A percentile compares a stretch with the other conserved stretches of the same genome.
phyloP scores from a whole-genome alignment of 2,888 invertebrate genomes.

The Cordilura impudica region DNA sequence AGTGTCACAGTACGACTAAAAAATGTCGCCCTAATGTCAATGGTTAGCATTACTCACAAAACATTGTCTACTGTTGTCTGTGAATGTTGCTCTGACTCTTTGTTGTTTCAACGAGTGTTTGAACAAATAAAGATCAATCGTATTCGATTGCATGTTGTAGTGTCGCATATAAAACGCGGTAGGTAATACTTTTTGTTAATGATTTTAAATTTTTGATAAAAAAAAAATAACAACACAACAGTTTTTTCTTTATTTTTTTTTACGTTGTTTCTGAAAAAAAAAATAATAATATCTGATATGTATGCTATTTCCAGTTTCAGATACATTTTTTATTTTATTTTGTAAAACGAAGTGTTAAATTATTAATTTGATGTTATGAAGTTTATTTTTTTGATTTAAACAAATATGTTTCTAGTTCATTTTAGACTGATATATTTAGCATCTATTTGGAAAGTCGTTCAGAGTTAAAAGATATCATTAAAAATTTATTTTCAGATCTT shows the following conservation, averaged over 20 bases:
- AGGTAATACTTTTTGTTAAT: conserved; percentile 67
- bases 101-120: conserved; percentile 7
- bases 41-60: conserved; percentile 38
- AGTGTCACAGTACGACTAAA: too few relatives aligned
- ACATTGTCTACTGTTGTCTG: conserved; percentile 53
- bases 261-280: conserved; percentile 51
- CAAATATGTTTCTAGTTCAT: too few relatives aligned
- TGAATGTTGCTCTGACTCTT: conserved; percentile 26
- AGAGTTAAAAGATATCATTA: too few relatives aligned
- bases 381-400: too few relatives aligned
- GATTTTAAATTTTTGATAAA: conserved; percentile 61
- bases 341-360: too few relatives aligned
- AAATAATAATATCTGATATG: too few relatives aligned
- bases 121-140: conserved; percentile 73
- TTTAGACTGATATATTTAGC: too few relatives aligned
- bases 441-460: too few relatives aligned
- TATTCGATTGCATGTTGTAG: conserved; percentile 72
- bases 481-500: too few relatives aligned
- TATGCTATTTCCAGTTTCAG: conserved; percentile 75
- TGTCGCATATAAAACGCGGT: conserved; percentile 70
- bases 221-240: conserved; percentile 30
- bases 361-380: too few relatives aligned
- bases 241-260: conserved; percentile 14
- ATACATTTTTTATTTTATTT: conserved; percentile 62
- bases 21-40: too few relatives aligned